A percentile compares a stretch with the other conserved stretches of the same genome.
Evolutionary conservation across 2,113 vertebrate species (phyloP).

Genomic region (Scomber scombrus): DNA sequence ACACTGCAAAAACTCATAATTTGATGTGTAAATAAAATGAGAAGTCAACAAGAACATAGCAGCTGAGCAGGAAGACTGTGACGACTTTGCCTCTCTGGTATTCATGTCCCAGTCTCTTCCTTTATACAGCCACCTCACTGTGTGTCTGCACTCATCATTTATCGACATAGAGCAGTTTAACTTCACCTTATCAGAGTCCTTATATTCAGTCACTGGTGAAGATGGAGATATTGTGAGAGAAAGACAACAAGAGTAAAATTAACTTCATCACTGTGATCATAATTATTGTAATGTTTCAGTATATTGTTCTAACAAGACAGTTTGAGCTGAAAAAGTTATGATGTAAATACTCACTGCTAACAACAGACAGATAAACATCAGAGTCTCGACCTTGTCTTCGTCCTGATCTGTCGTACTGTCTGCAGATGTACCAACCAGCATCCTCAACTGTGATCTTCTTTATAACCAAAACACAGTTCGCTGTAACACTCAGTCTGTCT

Average conservation of each 20-base stretch:
- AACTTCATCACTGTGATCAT: background rate
- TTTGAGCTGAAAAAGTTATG: background rate
- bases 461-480: no score
- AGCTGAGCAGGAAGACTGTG: background rate
- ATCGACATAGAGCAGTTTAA: background rate
- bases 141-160: accelerated
- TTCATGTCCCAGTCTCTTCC: background rate
- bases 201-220: slow-evolving; percentile 19
- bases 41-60: background rate
- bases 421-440: no score
- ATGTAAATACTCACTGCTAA: no score
- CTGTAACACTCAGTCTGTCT: no score
- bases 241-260: background rate
- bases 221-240: slow-evolving; percentile 4
- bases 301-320: slow-evolving; percentile 3
- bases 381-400: no score
- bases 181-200: accelerated
- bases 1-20: background rate
- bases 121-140: slow-evolving; percentile 9
- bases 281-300: no score
- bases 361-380: no score
- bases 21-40: background rate
- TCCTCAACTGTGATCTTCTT: no score
- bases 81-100: background rate
- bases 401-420: no score